Evolutionary conservation across 2,888 invertebrate species (phyloP).

Genomic region (Trypoxylon attenuatum): DNA sequence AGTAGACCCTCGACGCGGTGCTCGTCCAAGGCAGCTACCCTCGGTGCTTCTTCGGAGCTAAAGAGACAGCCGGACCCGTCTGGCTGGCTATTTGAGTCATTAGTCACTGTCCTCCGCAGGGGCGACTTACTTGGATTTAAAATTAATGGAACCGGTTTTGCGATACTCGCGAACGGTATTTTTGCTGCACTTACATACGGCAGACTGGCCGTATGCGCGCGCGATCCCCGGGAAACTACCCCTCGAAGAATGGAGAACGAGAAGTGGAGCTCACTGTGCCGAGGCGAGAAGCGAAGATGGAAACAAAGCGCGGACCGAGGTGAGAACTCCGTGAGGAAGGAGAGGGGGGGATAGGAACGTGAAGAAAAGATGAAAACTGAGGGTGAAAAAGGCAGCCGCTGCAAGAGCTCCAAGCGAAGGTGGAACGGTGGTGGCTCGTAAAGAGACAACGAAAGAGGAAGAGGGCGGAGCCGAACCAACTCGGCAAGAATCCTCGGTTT

Average conservation of each 20-base stretch:
- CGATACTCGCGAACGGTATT: slow-evolving; percentile 56
- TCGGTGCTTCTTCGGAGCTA: slow-evolving; percentile 48
- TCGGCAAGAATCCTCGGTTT: slow-evolving; percentile 42
- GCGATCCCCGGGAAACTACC: background rate
- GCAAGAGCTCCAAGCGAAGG: slow-evolving; percentile 20
- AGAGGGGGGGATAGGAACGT: slow-evolving; percentile 18
- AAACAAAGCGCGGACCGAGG: background rate
- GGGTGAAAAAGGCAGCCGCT: background rate
- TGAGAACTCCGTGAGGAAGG: background rate
- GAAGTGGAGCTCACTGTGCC: background rate
- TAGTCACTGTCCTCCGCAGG: slow-evolving; percentile 67
- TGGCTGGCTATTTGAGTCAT: slow-evolving; percentile 57
- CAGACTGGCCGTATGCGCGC: slow-evolving; percentile 18
- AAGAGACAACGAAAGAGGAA: slow-evolving; percentile 43
- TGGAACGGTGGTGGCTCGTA: slow-evolving; percentile 23
- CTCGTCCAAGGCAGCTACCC: slow-evolving; percentile 29
- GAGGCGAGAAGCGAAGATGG: background rate
- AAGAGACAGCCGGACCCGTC: slow-evolving; percentile 50
- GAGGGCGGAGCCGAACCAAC: slow-evolving; percentile 20
- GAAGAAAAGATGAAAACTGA: slow-evolving; percentile 18
- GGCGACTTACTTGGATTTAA: slow-evolving; percentile 65
- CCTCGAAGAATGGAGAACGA: background rate
- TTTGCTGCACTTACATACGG: slow-evolving; percentile 56
- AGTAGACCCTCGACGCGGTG: slow-evolving; percentile 41
- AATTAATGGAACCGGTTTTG: slow-evolving; percentile 65